phyloP scores from a whole-genome alignment of 2,797 vertebrate species.

The Anableps anableps region DNA sequence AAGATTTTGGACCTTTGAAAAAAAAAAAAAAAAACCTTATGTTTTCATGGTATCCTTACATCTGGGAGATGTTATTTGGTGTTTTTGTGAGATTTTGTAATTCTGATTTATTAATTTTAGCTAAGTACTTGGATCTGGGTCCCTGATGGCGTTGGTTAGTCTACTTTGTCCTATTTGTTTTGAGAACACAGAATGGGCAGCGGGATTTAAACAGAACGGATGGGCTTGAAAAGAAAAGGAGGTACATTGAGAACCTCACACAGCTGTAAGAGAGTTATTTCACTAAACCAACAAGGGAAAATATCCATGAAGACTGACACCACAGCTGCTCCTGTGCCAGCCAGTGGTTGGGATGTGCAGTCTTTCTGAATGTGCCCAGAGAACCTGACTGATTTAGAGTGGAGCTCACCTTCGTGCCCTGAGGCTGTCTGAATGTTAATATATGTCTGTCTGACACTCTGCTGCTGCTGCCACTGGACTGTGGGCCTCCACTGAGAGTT shows the following conservation, averaged over 20 bases:
- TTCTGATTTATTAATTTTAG: background rate
- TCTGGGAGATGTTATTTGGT: background rate
- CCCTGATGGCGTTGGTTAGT: background rate
- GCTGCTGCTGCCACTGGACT: constrained; percentile 55
- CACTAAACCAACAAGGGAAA: constrained; percentile 16
- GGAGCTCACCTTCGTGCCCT: constrained; percentile 28
- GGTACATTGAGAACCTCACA: constrained; percentile 4
- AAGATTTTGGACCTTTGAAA: background rate
- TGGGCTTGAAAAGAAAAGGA: constrained; percentile 5
- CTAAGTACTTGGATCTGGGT: background rate
- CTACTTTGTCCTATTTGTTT: background rate
- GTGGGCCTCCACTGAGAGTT: constrained; percentile 41
- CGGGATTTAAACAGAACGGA: constrained; percentile 14
- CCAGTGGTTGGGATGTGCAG: constrained; percentile 27
- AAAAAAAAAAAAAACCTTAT: background rate
- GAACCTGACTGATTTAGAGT: constrained; percentile 54
- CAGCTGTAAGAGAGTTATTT: constrained; percentile 21
- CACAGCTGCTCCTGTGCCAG: constrained; percentile 21
- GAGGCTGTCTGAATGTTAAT: constrained; percentile 75
- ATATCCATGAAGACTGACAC: constrained; percentile 42
- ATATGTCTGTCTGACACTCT: constrained; percentile 72
- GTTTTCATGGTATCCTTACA: background rate
- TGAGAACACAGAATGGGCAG: constrained; percentile 2
- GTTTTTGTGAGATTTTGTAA: background rate
- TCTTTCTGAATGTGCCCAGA: constrained; percentile 32